Evolutionary conservation across 2,888 invertebrate species (phyloP).

Genomic region (Microplitis manilae): DNA sequence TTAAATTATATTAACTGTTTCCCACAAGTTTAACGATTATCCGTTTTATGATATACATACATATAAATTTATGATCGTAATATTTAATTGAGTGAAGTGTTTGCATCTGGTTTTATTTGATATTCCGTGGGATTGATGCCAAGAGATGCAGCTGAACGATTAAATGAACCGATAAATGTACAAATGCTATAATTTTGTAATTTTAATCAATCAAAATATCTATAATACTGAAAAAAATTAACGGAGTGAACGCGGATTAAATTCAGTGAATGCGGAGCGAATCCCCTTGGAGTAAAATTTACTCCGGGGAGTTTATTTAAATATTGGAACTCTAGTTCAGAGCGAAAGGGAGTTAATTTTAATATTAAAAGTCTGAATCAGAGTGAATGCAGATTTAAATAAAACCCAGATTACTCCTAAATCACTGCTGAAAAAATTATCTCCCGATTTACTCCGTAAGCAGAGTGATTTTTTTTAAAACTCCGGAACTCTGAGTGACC

Average conservation of each 20-base stretch:
- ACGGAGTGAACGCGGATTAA: background rate
- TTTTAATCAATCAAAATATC: background rate
- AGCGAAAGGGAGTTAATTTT: too few species aligned
- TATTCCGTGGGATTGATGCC: constrained; percentile 26
- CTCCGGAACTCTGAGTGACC: too few species aligned
- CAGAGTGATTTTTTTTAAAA: too few species aligned
- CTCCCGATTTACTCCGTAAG: too few species aligned
- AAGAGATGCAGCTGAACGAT: constrained; percentile 33
- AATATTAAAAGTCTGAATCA: too few species aligned
- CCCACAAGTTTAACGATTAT: constrained; percentile 1
- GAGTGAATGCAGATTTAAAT: too few species aligned
- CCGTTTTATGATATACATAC: background rate
- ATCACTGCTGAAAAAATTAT: too few species aligned
- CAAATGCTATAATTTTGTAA: background rate
- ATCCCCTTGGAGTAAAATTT: too few species aligned
- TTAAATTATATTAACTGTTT: constrained; percentile 27
- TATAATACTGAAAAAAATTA: background rate
- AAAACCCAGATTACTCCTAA: too few species aligned
- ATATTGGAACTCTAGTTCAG: too few species aligned
- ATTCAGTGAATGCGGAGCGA: too few species aligned
- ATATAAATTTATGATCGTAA: constrained; percentile 48
- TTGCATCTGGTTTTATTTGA: constrained; percentile 14
- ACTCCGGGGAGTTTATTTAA: too few species aligned
- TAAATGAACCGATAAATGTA: constrained; percentile 20
- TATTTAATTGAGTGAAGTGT: constrained; percentile 47